Base-by-base conservation (phyloP, 2,113 vertebrate genomes). In the Gasterosteus aculeatus region DNA sequence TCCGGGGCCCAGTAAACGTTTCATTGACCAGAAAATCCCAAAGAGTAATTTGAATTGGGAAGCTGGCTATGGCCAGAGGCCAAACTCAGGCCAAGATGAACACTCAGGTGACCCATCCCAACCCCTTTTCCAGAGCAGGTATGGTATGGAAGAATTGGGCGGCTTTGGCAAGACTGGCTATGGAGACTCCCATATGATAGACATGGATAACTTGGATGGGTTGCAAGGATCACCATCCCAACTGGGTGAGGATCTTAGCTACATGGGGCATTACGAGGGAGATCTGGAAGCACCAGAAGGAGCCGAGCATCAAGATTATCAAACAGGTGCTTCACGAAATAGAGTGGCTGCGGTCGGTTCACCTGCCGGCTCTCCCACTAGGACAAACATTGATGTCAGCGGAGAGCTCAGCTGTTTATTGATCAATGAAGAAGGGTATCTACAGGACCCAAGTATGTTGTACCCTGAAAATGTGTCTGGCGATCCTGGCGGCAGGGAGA, bases 401-500 rank as follows among this genome's bases (percentile, higher is more conserved):
- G 77, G 87, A 42, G 89, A 87, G 26, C 85, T 93, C 19, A 90
- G 85, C 87, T 94, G 93, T 76, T 85, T 95, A 18, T 77, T 95
- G 62, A 95, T 95, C 51, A 94, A 94, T 18, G 92, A 94, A 71
- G 91, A 95, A 14, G 94, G 94, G 1, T 94, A 91, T 78, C 80
- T 94, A 29, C 93, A 95, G 83, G 89, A 93, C 42, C 80, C 85
- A 0, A 90, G 82, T 14, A 65, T 84, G 11, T 61, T 91, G 47
- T 87, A 90, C 44, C 68, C 87, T 4, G 87, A 84, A 63, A 88
- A 92, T 10, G 60, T 64, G 11, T 64, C 77, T 5, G 64, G 64
- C 7, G 81, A 81, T 19, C 56, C 77, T 33, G 72, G 70, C 2
- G 67, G 62, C 26, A 82, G 90, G 57, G 67, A 80, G 15, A 85